Percentiles rank a stretch among this genome's conserved stretches.
Evolutionary conservation across 2,888 invertebrate genomes (phyloP).

Genomic region (Drosophila sordidula): DNA sequence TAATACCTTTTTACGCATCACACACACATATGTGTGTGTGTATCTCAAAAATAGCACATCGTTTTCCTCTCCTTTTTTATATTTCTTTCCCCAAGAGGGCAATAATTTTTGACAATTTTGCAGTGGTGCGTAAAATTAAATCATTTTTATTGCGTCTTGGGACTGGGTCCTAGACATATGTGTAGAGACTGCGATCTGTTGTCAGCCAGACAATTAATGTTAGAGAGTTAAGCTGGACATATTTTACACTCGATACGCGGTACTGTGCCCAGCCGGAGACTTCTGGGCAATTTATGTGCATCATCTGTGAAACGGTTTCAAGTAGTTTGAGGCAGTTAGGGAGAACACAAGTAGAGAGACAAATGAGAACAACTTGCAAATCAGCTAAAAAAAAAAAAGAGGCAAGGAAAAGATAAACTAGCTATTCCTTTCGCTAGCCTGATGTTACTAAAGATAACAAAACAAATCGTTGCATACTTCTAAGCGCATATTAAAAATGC

Average conservation of each 20-base stretch:
- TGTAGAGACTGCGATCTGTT: conserved; percentile 20
- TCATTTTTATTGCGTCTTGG: conserved; percentile 71
- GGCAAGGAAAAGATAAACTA: conserved; percentile 10
- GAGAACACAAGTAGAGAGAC: conserved; percentile 53
- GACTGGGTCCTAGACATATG: conserved; percentile 19
- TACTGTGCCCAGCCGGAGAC: conserved; percentile 20
- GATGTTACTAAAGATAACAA: conserved; percentile 21
- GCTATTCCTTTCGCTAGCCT: conserved; percentile 15
- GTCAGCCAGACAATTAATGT: conserved; percentile 66
- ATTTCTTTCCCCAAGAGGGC: conserved; percentile 23
- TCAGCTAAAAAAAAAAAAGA: conserved; percentile 3
- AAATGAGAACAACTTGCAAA: conserved; percentile 46
- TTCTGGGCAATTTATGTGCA: conserved; percentile 58
- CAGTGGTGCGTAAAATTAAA: conserved; percentile 75
- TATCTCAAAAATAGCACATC: conserved; percentile 23
- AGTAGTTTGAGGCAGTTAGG: conserved; percentile 52
- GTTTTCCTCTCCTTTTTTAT: conserved; percentile 2
- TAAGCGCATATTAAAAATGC: conserved; percentile 58
- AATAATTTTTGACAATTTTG: conserved; percentile 47
- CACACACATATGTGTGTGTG: background rate
- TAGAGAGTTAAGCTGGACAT: conserved; percentile 41
- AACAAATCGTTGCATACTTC: conserved; percentile 44
- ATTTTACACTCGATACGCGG: conserved; percentile 47
- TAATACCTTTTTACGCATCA: conserved; percentile 7
- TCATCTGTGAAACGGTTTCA: conserved; percentile 39